Conservation (phyloP, 2,797 vertebrate genomes). For the Sebastes glaucus region DNA sequence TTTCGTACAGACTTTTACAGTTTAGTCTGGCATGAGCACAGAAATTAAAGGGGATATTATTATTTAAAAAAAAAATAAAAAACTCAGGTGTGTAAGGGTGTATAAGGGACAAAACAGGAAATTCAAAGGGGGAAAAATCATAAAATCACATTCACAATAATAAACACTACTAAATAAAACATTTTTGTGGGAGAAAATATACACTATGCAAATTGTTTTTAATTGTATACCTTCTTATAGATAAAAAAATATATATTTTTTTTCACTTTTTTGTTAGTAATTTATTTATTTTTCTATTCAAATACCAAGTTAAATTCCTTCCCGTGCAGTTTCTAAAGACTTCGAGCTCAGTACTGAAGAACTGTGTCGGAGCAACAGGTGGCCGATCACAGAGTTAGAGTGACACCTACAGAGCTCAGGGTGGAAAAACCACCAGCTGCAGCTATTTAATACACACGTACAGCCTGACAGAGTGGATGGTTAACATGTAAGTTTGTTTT, state of each 20-base stretch:
- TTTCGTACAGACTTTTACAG: neutral
- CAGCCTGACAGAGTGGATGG: neutral
- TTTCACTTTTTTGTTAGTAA: neutral
- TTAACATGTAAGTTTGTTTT: neutral
- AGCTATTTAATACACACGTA: neutral
- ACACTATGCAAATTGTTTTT: neutral
- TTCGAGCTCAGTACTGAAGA: neutral
- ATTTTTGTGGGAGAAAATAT: neutral
- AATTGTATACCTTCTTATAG: neutral
- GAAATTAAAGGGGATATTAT: neutral
- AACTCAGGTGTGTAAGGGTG: too few species aligned
- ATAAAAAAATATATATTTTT: neutral
- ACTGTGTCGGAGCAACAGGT: slow-evolving; percentile 78
- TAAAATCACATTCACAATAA: neutral
- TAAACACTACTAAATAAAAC: neutral
- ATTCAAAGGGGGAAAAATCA: neutral
- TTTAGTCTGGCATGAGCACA: neutral
- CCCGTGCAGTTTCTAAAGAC: neutral
- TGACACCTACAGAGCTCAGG: slow-evolving; percentile 76
- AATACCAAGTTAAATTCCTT: neutral
- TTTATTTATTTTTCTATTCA: neutral
- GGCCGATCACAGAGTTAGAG: slow-evolving; percentile 71
- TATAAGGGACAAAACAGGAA: neutral
- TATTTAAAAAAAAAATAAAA: neutral
- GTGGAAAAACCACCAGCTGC: neutral